These are phyloP conservation scores for Tenualosa thibaudeaui DNA, from an alignment of 2,797 vertebrate species.

Conservation along the genomic window DNA sequence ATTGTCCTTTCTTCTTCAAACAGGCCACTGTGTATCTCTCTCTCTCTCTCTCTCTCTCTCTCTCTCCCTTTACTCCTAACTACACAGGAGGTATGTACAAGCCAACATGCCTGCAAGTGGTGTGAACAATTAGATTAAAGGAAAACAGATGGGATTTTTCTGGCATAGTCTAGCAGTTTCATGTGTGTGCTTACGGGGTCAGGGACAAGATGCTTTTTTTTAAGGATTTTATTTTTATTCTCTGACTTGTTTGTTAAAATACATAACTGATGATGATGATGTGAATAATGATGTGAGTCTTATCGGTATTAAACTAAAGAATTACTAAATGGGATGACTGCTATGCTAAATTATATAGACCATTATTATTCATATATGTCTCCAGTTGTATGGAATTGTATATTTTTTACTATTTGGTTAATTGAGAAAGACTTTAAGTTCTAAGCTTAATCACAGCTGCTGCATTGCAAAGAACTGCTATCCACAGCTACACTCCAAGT, in stretches of 20 bases:
- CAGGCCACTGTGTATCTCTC: neutral
- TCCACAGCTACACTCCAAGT: neutral
- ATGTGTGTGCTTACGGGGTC: neutral
- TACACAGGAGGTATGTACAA: conserved; percentile 14
- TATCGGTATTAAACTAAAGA: neutral
- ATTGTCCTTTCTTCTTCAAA: neutral
- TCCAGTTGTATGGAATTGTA: neutral
- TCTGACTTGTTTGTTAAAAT: neutral
- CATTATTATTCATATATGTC: conserved; percentile 41
- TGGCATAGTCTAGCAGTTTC: neutral
- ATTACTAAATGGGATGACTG: neutral
- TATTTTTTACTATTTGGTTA: neutral
- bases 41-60: neutral
- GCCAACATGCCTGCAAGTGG: neutral
- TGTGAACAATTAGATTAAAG: neutral
- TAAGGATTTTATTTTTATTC: neutral
- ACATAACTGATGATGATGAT: too few relatives aligned
- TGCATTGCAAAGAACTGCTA: neutral
- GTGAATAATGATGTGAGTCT: neutral
- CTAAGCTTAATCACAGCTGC: neutral
- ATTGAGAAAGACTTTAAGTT: neutral
- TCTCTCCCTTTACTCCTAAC: conserved; percentile 18
- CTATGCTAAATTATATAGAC: neutral
- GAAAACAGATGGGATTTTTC: neutral
- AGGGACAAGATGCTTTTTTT: neutral